phyloP scores from a whole-genome alignment of 1,140 invertebrate genomes.

The Varroa destructor region DNA sequence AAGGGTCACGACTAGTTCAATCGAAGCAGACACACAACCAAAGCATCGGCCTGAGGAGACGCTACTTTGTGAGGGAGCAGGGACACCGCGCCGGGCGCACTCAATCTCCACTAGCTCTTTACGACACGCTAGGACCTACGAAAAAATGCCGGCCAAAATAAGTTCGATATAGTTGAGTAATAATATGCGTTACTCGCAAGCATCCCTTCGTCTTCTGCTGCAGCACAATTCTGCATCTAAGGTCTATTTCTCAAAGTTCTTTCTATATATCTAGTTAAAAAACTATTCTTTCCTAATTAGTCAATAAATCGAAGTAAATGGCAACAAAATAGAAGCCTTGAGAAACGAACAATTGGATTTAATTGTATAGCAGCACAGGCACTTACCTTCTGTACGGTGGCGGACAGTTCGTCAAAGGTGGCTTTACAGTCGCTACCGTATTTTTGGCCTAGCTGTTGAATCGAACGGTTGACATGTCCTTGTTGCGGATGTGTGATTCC shows the following conservation, averaged over 20 bases:
- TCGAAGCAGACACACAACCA: constrained; percentile 50
- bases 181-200: no score
- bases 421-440: constrained; percentile 88
- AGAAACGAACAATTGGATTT: no score
- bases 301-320: no score
- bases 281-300: no score
- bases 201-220: no score
- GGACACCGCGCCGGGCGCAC: constrained; percentile 53
- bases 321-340: no score
- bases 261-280: no score
- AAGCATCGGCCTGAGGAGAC: constrained; percentile 41
- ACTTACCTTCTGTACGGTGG: constrained; percentile 63
- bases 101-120: constrained; percentile 84
- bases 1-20: constrained; percentile 82
- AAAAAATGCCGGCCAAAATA: constrained; percentile 3
- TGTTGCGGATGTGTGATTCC: constrained; percentile 41
- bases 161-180: no score
- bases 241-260: no score
- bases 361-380: no score
- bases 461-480: constrained; percentile 44
- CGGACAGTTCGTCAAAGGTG: constrained; percentile 87
- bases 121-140: constrained; percentile 62
- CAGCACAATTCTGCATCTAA: no score
- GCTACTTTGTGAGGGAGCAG: constrained; percentile 28
- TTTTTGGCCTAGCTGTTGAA: constrained; percentile 60